Evolutionary conservation across 1,140 invertebrate genomes (phyloP).

Genomic region (Schlechtendalia chinensis): DNA sequence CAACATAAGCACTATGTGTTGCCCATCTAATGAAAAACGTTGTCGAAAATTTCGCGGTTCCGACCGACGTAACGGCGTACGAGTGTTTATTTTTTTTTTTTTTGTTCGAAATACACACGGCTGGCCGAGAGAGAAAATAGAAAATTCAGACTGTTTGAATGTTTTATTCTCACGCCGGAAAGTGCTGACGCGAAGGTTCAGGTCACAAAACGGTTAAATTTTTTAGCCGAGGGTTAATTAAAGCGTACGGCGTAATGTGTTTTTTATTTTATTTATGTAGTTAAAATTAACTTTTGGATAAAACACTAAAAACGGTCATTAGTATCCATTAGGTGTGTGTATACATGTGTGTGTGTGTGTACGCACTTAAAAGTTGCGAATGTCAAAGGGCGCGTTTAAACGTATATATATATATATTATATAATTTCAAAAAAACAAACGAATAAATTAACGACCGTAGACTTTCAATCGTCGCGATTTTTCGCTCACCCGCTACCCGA

Average conservation of each 20-base stretch:
- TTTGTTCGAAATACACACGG: neutral
- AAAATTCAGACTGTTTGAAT: neutral
- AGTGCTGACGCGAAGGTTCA: neutral
- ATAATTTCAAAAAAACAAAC: neutral
- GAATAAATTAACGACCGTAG: neutral
- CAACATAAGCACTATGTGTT: too few relatives aligned
- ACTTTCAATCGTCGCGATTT: constrained; percentile 33
- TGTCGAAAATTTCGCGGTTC: too few relatives aligned
- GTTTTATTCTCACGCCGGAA: neutral
- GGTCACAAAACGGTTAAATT: neutral
- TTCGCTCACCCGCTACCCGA: too few relatives aligned
- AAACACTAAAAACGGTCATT: constrained; percentile 16
- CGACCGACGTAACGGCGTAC: too few relatives aligned
- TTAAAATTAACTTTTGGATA: constrained; percentile 28
- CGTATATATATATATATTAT: too few relatives aligned
- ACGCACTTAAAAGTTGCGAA: neutral
- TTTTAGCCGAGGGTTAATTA: constrained; percentile 33
- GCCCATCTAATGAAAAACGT: too few relatives aligned
- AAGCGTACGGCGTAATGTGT: neutral
- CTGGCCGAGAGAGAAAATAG: neutral
- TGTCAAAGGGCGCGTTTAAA: neutral
- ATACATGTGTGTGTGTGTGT: too few relatives aligned
- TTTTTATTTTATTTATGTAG: constrained; percentile 34
- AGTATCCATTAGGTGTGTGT: constrained; percentile 9
- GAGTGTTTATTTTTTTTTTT: too few relatives aligned